phyloP scores from a whole-genome alignment of 2,113 vertebrate genomes.

The Saccopteryx bilineata region DNA sequence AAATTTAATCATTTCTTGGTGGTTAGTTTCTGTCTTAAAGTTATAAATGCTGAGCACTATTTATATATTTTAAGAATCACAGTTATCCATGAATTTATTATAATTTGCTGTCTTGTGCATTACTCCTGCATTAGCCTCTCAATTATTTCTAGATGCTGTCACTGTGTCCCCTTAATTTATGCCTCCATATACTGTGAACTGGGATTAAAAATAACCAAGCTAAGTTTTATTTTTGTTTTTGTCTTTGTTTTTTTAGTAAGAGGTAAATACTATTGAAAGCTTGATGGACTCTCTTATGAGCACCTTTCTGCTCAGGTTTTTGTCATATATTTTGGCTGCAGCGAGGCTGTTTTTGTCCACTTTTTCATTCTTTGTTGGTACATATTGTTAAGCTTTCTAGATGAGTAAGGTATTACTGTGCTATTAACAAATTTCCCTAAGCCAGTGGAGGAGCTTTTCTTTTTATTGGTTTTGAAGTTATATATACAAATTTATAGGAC shows the following conservation, averaged over 20 bases:
- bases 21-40: constrained; percentile 32
- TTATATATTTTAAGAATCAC: constrained; percentile 34
- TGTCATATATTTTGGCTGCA: background rate
- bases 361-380: constrained; percentile 22
- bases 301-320: background rate
- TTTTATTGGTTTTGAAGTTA: background rate
- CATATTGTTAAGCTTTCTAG: background rate
- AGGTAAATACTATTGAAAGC: background rate
- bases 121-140: background rate
- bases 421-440: constrained; percentile 33
- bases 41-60: background rate
- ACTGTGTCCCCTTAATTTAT: background rate
- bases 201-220: constrained; percentile 29
- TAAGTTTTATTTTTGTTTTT: background rate
- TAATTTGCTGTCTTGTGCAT: background rate
- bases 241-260: constrained; percentile 10
- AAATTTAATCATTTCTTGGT: constrained; percentile 51
- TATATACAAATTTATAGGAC: background rate
- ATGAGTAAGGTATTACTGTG: background rate
- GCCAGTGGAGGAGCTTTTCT: background rate
- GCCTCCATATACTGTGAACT: background rate
- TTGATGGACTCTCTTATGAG: background rate
- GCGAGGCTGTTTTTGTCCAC: background rate
- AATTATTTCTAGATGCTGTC: constrained; percentile 36
- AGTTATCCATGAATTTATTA: background rate